Base-by-base conservation (phyloP, 1,140 invertebrate species). In the Drosophila obscura region DNA sequence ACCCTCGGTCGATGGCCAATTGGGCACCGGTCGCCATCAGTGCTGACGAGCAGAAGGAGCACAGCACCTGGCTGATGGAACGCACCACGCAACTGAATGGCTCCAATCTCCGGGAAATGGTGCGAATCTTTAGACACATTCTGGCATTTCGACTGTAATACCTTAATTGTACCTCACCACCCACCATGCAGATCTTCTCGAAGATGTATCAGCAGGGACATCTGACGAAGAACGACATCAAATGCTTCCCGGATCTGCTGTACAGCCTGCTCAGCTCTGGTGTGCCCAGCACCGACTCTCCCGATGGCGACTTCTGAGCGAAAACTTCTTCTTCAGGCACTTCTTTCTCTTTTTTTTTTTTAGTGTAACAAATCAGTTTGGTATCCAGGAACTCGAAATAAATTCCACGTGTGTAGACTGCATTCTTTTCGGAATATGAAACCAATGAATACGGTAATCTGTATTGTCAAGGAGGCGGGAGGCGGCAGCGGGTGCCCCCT, bases 151-250 rank as follows among this genome's bases (percentile, higher is more conserved):
- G 9, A 0, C 2, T 15, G 1, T 3, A 5, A 19, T 19, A 19
- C 19, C 19, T 19, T 19, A 19, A 19, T 19, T 19, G 19, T 19
- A 19, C 19, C 19, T 16, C 16, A 16, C 16, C 16, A 1, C 19
- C 19, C n/a, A n/a, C 6, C n/a, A 6, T 24, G 0, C 19, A 91
- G 90, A 74, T 91, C 0, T 91, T 88, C 16, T 52, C 52, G 1
- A 69, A 77, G 50, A 88, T 91, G 71, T 91, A 76, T 11, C 58
- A 88, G 5, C 66, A 60, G 0, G 82, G 90, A 0, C 65, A 85
- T 53, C 52, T 91, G 24, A 90, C 80, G 19, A 88, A 90, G 26
- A 84, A 87, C 6, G 90, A 91, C 28, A 91, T 91, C n/a, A 79
- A 77, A 13, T 57, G 62, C 44, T 91, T 81, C 52, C 90, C 90